A percentile compares a stretch with the other conserved stretches of the same genome.
Conservation (phyloP, 2,888 invertebrate genomes). For the Coenonympha arcania region DNA sequence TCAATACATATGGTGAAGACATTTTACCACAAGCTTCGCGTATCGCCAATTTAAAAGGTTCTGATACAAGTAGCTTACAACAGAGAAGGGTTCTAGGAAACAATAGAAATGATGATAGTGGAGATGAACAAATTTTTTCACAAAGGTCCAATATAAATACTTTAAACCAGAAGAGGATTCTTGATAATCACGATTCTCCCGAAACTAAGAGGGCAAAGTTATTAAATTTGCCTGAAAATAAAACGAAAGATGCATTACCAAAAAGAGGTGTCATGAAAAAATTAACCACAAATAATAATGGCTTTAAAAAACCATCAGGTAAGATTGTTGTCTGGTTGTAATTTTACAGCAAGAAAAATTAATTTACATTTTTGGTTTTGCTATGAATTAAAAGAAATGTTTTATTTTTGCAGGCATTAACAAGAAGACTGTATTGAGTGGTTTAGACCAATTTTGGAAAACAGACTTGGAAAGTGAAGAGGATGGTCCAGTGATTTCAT, state of each 20-base stretch:
- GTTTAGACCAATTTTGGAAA: too few relatives aligned
- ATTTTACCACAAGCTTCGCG: neutral
- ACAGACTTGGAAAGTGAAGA: too few relatives aligned
- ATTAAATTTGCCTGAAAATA: constrained; percentile 2
- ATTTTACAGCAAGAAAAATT: too few relatives aligned
- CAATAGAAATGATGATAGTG: too few relatives aligned
- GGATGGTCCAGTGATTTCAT: too few relatives aligned
- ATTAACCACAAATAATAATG: constrained; percentile 8
- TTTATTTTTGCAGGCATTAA: too few relatives aligned
- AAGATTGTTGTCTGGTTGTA: too few relatives aligned
- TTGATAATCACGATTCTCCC: constrained; percentile 14
- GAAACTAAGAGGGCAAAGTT: constrained; percentile 18
- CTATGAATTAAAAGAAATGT: too few relatives aligned
- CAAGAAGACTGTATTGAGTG: too few relatives aligned
- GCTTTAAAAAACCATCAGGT: too few relatives aligned
- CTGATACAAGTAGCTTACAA: neutral
- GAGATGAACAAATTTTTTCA: constrained; percentile 23
- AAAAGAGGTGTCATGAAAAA: neutral
- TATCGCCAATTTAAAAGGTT: neutral
- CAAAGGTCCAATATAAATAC: constrained; percentile 6
- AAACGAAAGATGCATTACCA: constrained; percentile 1
- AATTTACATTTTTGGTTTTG: too few relatives aligned
- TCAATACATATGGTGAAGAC: neutral
- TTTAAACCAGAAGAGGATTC: constrained; percentile 9
- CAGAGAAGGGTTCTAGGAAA: neutral